A percentile compares a stretch with the other conserved stretches of the same genome.
Evolutionary conservation across 2,113 vertebrate species (phyloP).

Genomic region (Piprites chloris): DNA sequence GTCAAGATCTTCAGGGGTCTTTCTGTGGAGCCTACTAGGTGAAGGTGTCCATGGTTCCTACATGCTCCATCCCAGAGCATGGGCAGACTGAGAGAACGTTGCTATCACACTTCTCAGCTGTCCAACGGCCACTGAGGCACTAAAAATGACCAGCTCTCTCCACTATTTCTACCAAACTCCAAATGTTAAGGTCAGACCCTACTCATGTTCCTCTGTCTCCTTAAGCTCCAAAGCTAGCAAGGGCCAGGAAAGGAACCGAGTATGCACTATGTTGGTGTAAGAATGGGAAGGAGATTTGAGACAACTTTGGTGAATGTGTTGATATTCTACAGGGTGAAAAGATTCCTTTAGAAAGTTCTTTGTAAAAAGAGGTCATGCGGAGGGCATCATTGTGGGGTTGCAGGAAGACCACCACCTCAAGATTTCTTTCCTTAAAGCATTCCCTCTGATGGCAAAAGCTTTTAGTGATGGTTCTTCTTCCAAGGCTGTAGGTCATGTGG

Average conservation of each 20-base stretch:
- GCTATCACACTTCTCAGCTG: not conserved
- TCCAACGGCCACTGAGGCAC: not conserved
- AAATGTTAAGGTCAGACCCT: not conserved
- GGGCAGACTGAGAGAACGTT: not conserved
- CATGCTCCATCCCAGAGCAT: not conserved
- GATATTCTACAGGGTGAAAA: not conserved
- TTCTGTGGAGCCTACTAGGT: not conserved
- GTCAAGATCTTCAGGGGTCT: not conserved
- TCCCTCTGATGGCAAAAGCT: not conserved
- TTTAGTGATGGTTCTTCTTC: not conserved
- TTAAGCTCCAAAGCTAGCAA: not conserved
- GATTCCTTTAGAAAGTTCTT: not conserved
- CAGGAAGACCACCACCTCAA: not conserved
- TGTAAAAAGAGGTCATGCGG: not conserved
- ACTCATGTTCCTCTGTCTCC: not conserved
- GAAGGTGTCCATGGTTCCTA: not conserved
- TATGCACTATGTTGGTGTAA: not conserved
- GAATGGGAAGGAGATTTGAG: not conserved
- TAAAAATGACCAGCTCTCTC: not conserved
- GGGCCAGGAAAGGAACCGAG: not conserved
- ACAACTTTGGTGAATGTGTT: not conserved
- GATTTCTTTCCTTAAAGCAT: not conserved
- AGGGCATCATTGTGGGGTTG: not conserved
- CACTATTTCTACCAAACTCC: not conserved
- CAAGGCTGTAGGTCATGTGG: not conserved